A percentile compares a stretch with the other conserved stretches of the same genome.
Conservation (phyloP, 92 coral and sea anemone genomes). For the Pocillopora meandrina region DNA sequence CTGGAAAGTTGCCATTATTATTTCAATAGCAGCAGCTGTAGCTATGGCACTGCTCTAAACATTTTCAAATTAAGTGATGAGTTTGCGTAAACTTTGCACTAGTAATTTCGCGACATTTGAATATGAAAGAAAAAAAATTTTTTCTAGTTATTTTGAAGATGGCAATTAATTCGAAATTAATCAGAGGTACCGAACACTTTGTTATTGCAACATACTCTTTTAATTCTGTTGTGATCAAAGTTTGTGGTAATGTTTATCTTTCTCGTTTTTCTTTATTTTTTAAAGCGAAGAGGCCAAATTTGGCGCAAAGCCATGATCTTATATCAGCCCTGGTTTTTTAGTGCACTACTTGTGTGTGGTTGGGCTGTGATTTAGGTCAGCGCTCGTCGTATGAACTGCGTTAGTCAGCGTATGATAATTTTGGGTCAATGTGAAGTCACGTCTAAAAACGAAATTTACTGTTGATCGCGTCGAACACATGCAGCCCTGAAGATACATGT, state of each 20-base stretch:
- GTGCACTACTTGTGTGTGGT: not conserved
- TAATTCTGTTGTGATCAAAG: not conserved
- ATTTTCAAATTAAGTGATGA: not conserved
- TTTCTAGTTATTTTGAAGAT: not conserved
- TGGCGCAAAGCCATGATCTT: not conserved
- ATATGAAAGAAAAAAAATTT: not conserved
- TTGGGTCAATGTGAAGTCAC: slow-evolving; percentile 6
- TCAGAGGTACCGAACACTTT: no score
- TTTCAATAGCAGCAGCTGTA: not conserved
- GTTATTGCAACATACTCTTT: not conserved
- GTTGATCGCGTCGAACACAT: no score
- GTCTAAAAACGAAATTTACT: not conserved
- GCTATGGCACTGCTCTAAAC: slow-evolving; percentile 21
- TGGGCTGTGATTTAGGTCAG: not conserved
- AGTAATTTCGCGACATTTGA: not conserved
- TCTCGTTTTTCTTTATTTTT: not conserved
- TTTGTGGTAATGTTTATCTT: slow-evolving; percentile 6
- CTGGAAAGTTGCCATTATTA: slow-evolving; percentile 44
- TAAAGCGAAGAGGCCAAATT: slow-evolving; percentile 9
- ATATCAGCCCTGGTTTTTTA: not conserved
- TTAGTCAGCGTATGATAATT: not conserved
- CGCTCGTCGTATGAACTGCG: not conserved
- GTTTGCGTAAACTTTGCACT: not conserved
- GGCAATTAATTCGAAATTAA: not conserved
- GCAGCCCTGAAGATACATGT: not conserved